Evolutionary conservation across 2,113 vertebrate species (phyloP), one percentile per base, ranked within the genome.

Genomic region (Cichladusa arquata): DNA sequence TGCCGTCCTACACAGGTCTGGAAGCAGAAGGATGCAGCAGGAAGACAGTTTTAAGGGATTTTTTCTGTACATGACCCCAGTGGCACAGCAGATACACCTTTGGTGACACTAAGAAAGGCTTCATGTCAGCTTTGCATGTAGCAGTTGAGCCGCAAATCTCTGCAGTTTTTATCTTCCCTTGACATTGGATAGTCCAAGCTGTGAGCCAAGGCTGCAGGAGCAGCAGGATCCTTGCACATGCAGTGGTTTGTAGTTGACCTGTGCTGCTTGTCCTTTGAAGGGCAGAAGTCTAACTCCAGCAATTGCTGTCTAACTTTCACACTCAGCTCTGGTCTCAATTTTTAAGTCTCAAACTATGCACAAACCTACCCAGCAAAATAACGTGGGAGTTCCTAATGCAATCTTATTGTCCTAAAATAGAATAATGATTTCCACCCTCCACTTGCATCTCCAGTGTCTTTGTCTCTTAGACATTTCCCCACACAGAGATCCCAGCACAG

Each of bases 161-260:
- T 56, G 66, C 48, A 73, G 40, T 38, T 76, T 72, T 64, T 38
- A 34, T 47, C 57, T 34, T 73, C 69, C 26, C 36, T 34, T 19
- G 67, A 34, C 20, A 5, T 4, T 15, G 36, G n/a, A 40, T n/a
- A 24, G 86, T 20, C 6, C 12, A 6, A 34, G 61, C 6, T 16
- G 15, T 11, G 25, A 82, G 8, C 34, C 26, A 26, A 33, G 57
- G 34, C 38, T 0, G 0, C 1, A 5, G 0, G 9, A 88, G 36
- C 53, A 60, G 71, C 36, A 47, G 48, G 34, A 15, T 7, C 51
- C 42, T 66, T 14, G 45, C 31, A 38, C 0, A 1, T 0, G 5
- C 10, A 18, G 29, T 2, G 15, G 29, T 8, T 25, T 11, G 7
- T 3, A 11, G 29, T 4, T 67, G 6, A 71, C 34, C 23, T 42